Evolutionary conservation across 2,888 invertebrate species (phyloP), one percentile per base, ranked within the genome.

Genomic region (Stenolophus ochropezus): DNA sequence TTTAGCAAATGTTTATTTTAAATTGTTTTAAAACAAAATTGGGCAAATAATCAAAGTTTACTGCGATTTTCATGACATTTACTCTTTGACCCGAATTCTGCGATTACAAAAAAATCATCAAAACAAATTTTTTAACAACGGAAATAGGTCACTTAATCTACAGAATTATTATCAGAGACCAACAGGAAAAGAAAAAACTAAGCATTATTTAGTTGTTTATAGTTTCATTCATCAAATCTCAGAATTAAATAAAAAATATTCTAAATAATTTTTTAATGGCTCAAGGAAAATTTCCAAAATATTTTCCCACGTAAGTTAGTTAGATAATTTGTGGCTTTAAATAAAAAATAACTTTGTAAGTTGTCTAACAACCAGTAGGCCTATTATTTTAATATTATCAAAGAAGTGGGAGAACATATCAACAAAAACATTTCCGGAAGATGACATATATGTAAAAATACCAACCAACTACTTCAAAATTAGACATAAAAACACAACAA

Each of bases 391-490:
- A 58, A 58, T 58, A 61, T 61, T 61, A 61, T 61, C 61, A 61
- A 11, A 56, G 5, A 61, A 61, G 61, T 25, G 25, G 61, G 23
- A 25, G 61, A 25, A 61, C 23, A 61, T 61, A 61, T 61, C 61
- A 25, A 61, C 61, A 61, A 69, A 69, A 69, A 69, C 61, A 27
- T 69, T 33, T 69, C 65, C 65, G 65, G 33, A 69, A 33, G 27
- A 69, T 69, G 33, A 33, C 65, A 69, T 69, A 53, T 18, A 53
- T 3, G 18, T 3, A 53, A 20, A 53, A 53, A 53, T 53, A 61
- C 21, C 23, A 25, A 23, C 61, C 61, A 23, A 23, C 61, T 2
- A 42, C 33, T 27, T 69, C 23, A 58, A 58, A n/a, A 58, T n/a
- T 65, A 65, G 27, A 33, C 27, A 69, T 69, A 69, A 69, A 69